Percentiles rank a stretch among this genome's conserved stretches.
Evolutionary conservation across 2,888 invertebrate genomes (phyloP).

Genomic region (Luperina testacea): DNA sequence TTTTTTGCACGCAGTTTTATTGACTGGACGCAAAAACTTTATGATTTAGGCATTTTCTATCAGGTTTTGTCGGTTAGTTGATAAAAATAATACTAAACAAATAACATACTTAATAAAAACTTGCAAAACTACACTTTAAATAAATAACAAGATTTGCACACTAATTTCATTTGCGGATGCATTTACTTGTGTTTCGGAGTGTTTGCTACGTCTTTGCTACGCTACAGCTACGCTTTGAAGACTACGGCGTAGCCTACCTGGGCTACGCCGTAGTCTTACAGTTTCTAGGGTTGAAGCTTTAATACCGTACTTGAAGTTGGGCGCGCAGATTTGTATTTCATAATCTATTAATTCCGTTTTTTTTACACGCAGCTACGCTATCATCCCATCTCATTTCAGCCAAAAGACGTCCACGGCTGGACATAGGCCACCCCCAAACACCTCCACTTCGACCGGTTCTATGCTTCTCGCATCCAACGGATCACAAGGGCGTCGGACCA

Average conservation of each 20-base stretch:
- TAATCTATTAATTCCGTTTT: neutral
- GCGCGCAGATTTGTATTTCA: neutral
- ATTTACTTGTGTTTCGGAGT: neutral
- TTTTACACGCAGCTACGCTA: neutral
- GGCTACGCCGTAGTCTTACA: neutral
- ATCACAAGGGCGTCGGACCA: no score
- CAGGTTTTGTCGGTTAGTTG: neutral
- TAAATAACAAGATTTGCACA: neutral
- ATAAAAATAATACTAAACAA: neutral
- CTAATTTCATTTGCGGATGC: neutral
- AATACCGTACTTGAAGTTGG: neutral
- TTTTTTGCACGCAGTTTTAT: neutral
- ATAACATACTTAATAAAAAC: neutral
- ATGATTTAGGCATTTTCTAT: neutral
- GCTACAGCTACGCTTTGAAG: neutral
- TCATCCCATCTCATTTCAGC: no score
- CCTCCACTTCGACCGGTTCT: no score
- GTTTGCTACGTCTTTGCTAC: neutral
- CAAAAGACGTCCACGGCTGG: no score
- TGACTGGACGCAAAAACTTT: neutral
- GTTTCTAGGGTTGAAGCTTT: neutral
- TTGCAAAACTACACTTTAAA: neutral
- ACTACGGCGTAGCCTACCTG: neutral
- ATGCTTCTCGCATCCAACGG: no score
- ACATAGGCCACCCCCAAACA: no score